A percentile compares a stretch with the other conserved stretches of the same genome.
phyloP scores from a whole-genome alignment of 2,113 vertebrate species.

The Leuciscus idus region DNA sequence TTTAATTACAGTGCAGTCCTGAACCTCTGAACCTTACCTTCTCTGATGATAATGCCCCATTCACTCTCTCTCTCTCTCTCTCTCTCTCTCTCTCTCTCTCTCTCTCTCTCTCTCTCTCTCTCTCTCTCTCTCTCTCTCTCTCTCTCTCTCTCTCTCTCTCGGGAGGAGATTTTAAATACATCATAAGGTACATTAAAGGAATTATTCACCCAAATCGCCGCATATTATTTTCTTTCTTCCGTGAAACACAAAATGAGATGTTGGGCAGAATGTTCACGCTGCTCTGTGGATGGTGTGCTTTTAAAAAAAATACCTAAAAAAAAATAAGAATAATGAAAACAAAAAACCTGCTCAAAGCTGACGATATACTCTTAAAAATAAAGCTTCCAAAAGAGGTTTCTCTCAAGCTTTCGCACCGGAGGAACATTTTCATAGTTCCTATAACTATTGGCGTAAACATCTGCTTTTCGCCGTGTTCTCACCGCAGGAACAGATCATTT shows the following conservation, averaged over 20 bases:
- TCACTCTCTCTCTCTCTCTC: neutral
- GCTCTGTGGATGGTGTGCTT: neutral
- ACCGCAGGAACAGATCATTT: too few species aligned
- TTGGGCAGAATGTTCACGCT: slow-evolving; percentile 6
- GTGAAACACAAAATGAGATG: neutral
- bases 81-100: neutral
- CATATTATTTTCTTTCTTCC: neutral
- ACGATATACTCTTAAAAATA: too few species aligned
- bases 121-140: neutral
- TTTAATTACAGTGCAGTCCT: slow-evolving; percentile 55
- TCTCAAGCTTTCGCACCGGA: too few species aligned
- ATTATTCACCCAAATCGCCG: neutral
- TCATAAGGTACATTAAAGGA: slow-evolving; percentile 28
- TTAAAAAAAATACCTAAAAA: neutral
- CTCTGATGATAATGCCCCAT: slow-evolving; percentile 23
- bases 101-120: neutral
- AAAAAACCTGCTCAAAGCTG: too few species aligned
- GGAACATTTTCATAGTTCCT: too few species aligned
- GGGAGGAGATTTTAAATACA: neutral
- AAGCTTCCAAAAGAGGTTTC: too few species aligned
- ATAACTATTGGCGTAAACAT: too few species aligned
- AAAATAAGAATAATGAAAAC: too few species aligned
- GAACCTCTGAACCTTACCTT: slow-evolving; percentile 30
- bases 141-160: neutral
- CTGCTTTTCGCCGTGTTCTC: too few species aligned